Base-by-base conservation (phyloP, 2,888 invertebrate genomes). In the Drosophila falleni region DNA sequence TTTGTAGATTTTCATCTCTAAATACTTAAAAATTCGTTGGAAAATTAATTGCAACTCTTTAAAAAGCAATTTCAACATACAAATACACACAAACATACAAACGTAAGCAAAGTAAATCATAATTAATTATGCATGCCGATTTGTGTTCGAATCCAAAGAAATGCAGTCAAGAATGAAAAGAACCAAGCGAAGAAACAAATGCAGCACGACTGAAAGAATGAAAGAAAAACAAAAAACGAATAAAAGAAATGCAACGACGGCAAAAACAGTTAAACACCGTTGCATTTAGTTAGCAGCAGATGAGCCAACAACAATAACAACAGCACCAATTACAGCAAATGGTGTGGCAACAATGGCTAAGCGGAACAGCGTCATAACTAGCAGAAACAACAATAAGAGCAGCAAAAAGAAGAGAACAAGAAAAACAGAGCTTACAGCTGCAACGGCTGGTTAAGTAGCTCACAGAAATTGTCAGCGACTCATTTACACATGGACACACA, bases 291-390 rank as follows among this genome's bases (percentile, higher is more conserved):
- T 56, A 66, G 47, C 74, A 44, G 54, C 50, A 61, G 58, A 62
- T 50, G 49, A 62, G 68, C 59, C 62, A 44, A n/a, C 68, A 78
- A 80, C 29, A 29, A 29, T 8, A 23, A 23, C 23, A 23, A 4
- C 23, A 23, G 4, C 68, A 78, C 81, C 84, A 84, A 87, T 84
- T 87, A 84, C 81, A 79, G 74, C 75, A 84, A 86, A 84, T 84
- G 87, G 81, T 84, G 87, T 86, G 81, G 78, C 83, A 79, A 84
- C 81, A 82, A 79, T 80, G 74, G 69, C 82, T 83, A 86, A 78
- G 79, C 81, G 74, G 81, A 83, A 83, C 82, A 78, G 67, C 63
- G 59, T 73, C 77, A 78, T 70, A 73, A 77, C 64, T 23, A 61
- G 56, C 68, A 53, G 39, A 23, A 23, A 23, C 49, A 73, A 58